These are phyloP conservation scores for Platycnemis pennipes DNA, from an alignment of 2,888 invertebrate species.

Conservation along the genomic window DNA sequence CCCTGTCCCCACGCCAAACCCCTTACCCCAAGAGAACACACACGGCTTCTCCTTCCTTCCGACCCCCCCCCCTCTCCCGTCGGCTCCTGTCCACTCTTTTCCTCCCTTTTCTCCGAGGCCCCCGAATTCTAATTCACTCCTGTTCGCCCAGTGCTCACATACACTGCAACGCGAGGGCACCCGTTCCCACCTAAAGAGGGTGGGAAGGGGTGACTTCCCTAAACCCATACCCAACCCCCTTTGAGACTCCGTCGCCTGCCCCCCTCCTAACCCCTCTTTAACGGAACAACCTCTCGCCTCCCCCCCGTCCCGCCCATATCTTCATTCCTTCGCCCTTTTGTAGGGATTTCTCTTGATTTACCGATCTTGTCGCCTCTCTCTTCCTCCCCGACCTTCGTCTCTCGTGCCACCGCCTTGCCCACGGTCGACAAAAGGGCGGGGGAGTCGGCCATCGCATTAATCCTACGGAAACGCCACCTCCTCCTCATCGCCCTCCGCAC, in stretches of 20 bases:
- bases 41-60: background rate
- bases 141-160: background rate
- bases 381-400: no score
- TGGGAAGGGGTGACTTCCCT: no score
- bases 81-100: constrained; percentile 12
- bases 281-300: background rate
- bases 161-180: background rate
- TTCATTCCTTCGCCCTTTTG: constrained; percentile 50
- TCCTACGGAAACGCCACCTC: background rate
- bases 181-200: no score
- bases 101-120: background rate
- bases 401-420: background rate
- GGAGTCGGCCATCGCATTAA: constrained; percentile 19
- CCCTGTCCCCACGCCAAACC: background rate
- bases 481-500: background rate
- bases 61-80: background rate
- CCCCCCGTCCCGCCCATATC: background rate
- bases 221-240: background rate
- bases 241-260: no score
- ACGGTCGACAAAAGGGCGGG: constrained; percentile 37
- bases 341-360: constrained; percentile 64
- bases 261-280: background rate
- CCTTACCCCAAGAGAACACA: background rate
- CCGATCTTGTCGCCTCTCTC: constrained; percentile 50
- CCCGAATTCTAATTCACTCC: constrained; percentile 24